Evolutionary conservation across 30 jellyfish, hydroid and myxozoan genomes (phyloP), one percentile per base, ranked within the genome.

Genomic region (Catostylus mosaicus): DNA sequence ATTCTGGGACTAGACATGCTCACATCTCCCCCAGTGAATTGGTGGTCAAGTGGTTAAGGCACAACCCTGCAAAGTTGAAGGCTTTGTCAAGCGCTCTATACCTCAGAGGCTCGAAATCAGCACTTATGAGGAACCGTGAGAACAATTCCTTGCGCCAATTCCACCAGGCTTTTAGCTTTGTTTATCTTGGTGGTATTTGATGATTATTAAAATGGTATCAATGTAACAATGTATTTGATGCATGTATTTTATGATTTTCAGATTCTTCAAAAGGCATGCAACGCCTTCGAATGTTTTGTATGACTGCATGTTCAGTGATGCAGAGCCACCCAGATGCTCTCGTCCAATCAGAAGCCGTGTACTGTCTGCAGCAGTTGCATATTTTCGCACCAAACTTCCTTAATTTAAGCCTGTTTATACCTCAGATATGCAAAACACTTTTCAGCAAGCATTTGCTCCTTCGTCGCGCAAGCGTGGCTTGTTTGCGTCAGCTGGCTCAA

Each of bases 241-340:
- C 12, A 43, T 43, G 56, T 16, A 6, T 43, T 43, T 43, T 43
- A 6, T 8, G n/a, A 59, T 16, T 59, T 59, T 59, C 77, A 93
- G 98, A 93, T 68, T 64, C 95, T 35, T 85, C 98, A 35, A 93
- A 93, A 52, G 76, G 70, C 69, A 88, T 87, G 97, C 85, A 67
- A 38, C 76, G 97, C n/a, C 73, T 85, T 1, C 97, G 96, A 1
- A 43, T 88, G 96, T 94, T 88, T 33, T 94, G 99, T 61, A 88
- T 87, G 93, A 72, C 96, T 12, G 97, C 99, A 22, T 94, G 99
- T 48, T 88, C 99, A 32, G 91, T 94, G 70, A 94, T 94, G 99
- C 99, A 94, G 82, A 83, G 73, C 56, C 96, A 94, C 62, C 97
- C 99, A 0, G 99, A 94, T 69, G 89, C 99, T n/a, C 78, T 94